Base-by-base conservation (phyloP, 1,140 invertebrate species). In the Capitella teleta region DNA sequence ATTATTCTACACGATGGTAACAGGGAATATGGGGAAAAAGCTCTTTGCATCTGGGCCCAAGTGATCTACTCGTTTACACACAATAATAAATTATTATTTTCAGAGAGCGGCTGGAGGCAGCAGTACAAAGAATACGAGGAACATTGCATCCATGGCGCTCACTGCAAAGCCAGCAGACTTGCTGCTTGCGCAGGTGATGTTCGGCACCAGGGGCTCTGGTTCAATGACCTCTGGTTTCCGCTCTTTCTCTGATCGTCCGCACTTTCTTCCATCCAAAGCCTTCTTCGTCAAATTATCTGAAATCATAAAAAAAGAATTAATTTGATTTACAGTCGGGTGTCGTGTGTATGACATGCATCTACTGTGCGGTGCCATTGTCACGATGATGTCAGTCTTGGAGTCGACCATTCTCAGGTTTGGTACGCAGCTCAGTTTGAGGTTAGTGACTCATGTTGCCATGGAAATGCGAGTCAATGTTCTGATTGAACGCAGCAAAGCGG, bases 361-460 rank as follows among this genome's bases (percentile, higher is more conserved):
- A 6, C 49, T 69, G 21, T 62, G 63, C 61, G 67, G 67, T 1
- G 61, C 60, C 47, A 63, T 65, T 23, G 57, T 65, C 1, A 63
- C 62, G 2, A 52, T 61, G 46, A 60, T 69, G 64, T 56, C 60
- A 2, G 50, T 65, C 8, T 53, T 69, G 16, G 64, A 69, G 48
- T 47, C 53, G 2, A 61, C 58, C 3, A 37, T 69, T 5, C 59
- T 58, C 40, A 54, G 52, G 42, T 60, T 59, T 53, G 45, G 58
- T 10, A 6, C 52, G 1, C 59, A 60, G 46, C 46, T 66, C 5
- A 57, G 61, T 8, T 58, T 69, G 6, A 66, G 56, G 67, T 69
- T 57, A 53, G 51, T 32, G 30, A 8, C n/a, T 32, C 30, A 8
- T 10, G 8, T 32, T 32, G 30, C 30, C n/a, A n/a, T n/a, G n/a